A percentile compares a stretch with the other conserved stretches of the same genome.
Conservation (phyloP, 2,113 vertebrate genomes). For the Columba livia region DNA sequence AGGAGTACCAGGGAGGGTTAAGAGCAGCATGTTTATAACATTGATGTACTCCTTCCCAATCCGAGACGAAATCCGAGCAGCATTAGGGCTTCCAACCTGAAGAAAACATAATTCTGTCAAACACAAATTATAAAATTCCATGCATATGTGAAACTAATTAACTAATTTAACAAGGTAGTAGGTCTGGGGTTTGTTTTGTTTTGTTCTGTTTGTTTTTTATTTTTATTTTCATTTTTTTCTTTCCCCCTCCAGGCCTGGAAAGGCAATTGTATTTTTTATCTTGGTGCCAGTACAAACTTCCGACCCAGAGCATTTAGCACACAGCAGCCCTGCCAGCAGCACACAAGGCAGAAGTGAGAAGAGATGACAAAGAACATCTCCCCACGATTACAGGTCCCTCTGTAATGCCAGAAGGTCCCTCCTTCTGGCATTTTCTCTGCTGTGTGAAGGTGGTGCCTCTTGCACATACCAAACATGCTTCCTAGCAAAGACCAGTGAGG, state of each 20-base stretch:
- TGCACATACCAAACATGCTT: neutral
- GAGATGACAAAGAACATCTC: neutral
- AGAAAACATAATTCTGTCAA: neutral
- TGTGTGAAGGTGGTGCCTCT: neutral
- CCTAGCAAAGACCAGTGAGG: neutral
- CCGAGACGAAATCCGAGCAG: constrained; percentile 83
- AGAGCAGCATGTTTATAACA: constrained; percentile 90
- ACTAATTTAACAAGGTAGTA: neutral
- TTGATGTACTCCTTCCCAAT: constrained; percentile 78
- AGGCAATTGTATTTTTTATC: neutral
- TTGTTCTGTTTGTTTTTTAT: neutral
- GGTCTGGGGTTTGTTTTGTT: neutral
- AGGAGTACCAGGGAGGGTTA: constrained; percentile 93
- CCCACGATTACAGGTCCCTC: neutral
- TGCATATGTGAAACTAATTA: neutral
- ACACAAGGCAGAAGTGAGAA: neutral
- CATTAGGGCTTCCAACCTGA: constrained; percentile 88
- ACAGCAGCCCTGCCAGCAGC: neutral
- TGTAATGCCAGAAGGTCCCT: no score
- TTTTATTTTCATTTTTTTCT: neutral
- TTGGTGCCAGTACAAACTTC: neutral
- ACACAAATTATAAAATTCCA: neutral
- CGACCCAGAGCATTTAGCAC: neutral
- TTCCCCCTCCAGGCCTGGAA: neutral
- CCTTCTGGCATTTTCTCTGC: no score